Conservation (phyloP, 2,113 vertebrate species). For the Opisthocomus hoazin region DNA sequence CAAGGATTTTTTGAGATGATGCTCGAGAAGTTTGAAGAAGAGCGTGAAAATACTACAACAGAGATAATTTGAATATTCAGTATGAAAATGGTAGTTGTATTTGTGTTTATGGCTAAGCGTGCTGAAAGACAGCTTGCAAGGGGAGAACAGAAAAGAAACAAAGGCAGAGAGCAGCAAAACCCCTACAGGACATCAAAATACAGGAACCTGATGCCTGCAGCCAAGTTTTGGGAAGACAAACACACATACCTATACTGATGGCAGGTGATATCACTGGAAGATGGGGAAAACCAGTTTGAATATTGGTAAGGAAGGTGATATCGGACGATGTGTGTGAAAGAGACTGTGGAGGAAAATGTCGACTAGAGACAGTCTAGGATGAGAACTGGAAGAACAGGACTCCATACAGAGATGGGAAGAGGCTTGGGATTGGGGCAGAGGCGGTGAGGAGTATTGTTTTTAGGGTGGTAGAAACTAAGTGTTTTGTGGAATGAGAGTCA, state of each 20-base stretch:
- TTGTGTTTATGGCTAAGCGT: not conserved
- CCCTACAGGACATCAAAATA: not conserved
- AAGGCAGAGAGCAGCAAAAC: not conserved
- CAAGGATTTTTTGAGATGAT: not conserved
- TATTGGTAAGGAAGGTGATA: not conserved
- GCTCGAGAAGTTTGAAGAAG: not conserved
- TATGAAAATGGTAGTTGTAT: not conserved
- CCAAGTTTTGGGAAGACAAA: not conserved
- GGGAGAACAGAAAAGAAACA: not conserved
- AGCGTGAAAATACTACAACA: not conserved
- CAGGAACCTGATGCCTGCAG: not conserved
- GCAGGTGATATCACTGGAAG: not conserved
- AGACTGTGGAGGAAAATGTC: not conserved
- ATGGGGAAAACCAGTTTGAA: not conserved
- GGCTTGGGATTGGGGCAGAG: not conserved
- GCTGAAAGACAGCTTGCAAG: not conserved
- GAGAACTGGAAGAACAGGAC: not conserved
- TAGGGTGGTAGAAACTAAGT: not conserved
- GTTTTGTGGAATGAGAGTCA: not conserved
- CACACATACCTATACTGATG: rapidly evolving
- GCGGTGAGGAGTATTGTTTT: not conserved
- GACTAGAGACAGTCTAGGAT: not conserved
- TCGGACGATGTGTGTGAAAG: not conserved
- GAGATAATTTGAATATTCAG: not conserved
- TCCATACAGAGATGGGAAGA: not conserved